phyloP scores from a whole-genome alignment of 1,140 invertebrate species.

The Pentalonia nigronervosa region DNA sequence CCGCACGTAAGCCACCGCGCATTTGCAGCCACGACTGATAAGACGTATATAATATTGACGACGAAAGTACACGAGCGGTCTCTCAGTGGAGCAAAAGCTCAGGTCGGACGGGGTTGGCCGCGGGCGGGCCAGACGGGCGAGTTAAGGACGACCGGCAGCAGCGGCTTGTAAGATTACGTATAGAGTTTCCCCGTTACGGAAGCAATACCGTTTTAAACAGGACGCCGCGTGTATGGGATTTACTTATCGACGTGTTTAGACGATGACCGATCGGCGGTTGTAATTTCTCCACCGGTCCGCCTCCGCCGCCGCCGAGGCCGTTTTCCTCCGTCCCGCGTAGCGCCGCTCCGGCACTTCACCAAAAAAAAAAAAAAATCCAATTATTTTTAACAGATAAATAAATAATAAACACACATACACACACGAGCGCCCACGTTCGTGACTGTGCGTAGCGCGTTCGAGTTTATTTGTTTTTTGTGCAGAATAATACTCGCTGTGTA shows the following conservation, averaged over 20 bases:
- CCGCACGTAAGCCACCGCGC: neutral
- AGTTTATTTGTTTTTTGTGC: neutral
- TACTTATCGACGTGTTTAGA: slow-evolving; percentile 48
- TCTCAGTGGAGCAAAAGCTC: neutral
- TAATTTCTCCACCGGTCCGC: neutral
- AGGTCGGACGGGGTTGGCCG: neutral
- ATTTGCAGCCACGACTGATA: neutral
- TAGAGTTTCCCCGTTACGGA: neutral
- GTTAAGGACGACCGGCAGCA: neutral
- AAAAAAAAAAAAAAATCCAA: slow-evolving; percentile 25
- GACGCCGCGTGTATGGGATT: slow-evolving; percentile 19
- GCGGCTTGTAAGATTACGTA: slow-evolving; percentile 26
- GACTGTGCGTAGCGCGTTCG: neutral
- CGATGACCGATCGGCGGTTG: slow-evolving; percentile 51
- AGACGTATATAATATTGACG: neutral
- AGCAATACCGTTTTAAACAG: slow-evolving; percentile 48
- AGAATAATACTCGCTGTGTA: neutral
- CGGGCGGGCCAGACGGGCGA: neutral
- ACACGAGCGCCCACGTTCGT: neutral
- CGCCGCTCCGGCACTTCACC: neutral
- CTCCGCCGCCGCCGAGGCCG: neutral
- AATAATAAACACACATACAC: neutral
- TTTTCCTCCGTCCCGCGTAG: neutral
- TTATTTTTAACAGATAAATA: slow-evolving; percentile 24
- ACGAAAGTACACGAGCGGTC: neutral